Evolutionary conservation across 1,140 invertebrate species (phyloP).

Genomic region (Nomia melanderi): DNA sequence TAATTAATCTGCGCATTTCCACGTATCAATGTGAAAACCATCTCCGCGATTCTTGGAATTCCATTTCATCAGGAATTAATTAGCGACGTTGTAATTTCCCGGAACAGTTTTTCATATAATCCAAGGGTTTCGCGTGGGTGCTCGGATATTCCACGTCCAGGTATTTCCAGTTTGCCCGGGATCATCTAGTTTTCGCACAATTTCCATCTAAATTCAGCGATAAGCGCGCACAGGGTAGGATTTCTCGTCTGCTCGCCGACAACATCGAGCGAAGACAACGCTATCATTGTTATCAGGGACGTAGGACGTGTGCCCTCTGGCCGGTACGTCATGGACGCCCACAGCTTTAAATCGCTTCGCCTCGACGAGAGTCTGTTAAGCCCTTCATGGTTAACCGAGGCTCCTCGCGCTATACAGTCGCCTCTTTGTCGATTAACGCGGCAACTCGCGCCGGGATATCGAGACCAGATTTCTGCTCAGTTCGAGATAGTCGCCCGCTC

Average conservation of each 20-base stretch:
- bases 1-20: too few relatives aligned
- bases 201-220: conserved; percentile 39
- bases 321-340: conserved; percentile 35
- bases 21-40: too few relatives aligned
- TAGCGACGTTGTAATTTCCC: too few relatives aligned
- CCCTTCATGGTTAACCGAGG: conserved; percentile 62
- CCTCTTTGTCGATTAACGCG: conserved; percentile 63
- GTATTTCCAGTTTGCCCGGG: background rate
- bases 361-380: conserved; percentile 50
- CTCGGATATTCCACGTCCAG: background rate
- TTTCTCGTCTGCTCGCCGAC: conserved; percentile 39
- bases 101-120: too few relatives aligned
- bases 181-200: conserved; percentile 9
- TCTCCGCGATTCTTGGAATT: too few relatives aligned
- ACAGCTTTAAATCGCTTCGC: conserved; percentile 57
- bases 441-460: conserved; percentile 37
- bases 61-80: too few relatives aligned
- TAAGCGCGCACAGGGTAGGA: background rate
- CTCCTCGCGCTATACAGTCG: conserved; percentile 60
- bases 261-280: conserved; percentile 64
- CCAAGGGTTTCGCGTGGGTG: too few relatives aligned
- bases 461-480: conserved; percentile 48
- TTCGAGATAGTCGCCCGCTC: conserved; percentile 8
- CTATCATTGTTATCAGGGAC: conserved; percentile 71
- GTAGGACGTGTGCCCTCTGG: conserved; percentile 35